Conservation (phyloP, 2,888 invertebrate species). For the Heliconius hortense region DNA sequence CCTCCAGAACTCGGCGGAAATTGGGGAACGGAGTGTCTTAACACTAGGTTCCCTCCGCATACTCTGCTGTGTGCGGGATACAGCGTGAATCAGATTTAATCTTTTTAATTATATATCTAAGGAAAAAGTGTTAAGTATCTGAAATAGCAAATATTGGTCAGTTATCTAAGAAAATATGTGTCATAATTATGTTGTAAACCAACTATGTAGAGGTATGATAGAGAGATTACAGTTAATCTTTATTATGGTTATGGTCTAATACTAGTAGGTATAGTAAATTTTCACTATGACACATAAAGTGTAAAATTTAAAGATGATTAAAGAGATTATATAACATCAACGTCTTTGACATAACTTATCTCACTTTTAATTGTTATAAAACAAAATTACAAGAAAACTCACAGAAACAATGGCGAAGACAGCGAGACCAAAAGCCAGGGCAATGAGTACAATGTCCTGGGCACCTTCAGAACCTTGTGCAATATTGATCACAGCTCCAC, state of each 20-base stretch:
- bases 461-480: slow-evolving; percentile 69
- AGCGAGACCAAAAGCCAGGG: slow-evolving; percentile 92
- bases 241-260: slow-evolving; percentile 30
- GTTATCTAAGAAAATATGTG: neutral
- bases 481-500: slow-evolving; percentile 87
- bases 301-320: neutral
- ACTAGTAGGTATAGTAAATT: slow-evolving; percentile 30
- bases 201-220: neutral
- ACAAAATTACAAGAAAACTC: slow-evolving; percentile 50
- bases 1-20: no score
- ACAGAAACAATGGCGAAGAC: slow-evolving; percentile 92
- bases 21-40: no score
- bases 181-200: neutral
- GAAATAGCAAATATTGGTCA: neutral
- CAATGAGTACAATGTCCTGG: slow-evolving; percentile 85
- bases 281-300: slow-evolving; percentile 22
- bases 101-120: neutral
- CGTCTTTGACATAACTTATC: neutral
- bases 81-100: no score
- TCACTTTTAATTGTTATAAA: neutral
- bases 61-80: no score
- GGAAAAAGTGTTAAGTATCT: slow-evolving; percentile 1
- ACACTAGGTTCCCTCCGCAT: no score
- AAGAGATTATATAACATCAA: slow-evolving; percentile 2
- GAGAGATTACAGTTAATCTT: slow-evolving; percentile 30